phyloP scores from a whole-genome alignment of 2,888 invertebrate species.

The Erebia ligea region DNA sequence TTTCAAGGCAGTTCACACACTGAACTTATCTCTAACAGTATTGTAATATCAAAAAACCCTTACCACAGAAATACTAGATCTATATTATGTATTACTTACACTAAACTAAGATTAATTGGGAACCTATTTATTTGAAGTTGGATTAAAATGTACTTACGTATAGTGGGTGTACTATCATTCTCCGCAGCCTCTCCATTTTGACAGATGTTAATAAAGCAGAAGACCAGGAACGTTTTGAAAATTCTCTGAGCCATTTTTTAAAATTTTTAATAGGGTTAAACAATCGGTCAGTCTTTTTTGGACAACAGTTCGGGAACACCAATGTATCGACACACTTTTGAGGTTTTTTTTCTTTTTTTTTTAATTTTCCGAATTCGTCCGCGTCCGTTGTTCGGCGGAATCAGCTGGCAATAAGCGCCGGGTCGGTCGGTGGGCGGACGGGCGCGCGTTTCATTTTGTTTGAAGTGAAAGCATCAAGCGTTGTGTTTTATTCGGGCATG shows the following conservation, averaged over 20 bases:
- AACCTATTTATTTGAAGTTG: neutral
- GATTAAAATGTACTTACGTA: slow-evolving; percentile 62
- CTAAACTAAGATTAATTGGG: too few species aligned
- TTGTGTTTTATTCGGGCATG: slow-evolving; percentile 75
- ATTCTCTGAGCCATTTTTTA: slow-evolving; percentile 64
- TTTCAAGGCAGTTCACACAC: too few species aligned
- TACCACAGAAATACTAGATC: too few species aligned
- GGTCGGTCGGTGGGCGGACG: slow-evolving; percentile 55
- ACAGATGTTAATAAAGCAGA: slow-evolving; percentile 65
- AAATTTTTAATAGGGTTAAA: slow-evolving; percentile 43
- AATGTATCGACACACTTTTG: slow-evolving; percentile 38
- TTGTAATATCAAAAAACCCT: too few species aligned
- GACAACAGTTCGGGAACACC: slow-evolving; percentile 44
- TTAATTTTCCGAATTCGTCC: slow-evolving; percentile 51
- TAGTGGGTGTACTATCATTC: slow-evolving; percentile 56
- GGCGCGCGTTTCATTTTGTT: slow-evolving; percentile 71
- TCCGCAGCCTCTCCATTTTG: slow-evolving; percentile 68
- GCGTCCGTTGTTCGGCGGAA: slow-evolving; percentile 66
- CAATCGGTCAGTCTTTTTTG: slow-evolving; percentile 15
- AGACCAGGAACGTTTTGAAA: slow-evolving; percentile 62
- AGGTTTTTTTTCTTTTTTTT: slow-evolving; percentile 40
- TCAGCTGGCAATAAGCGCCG: slow-evolving; percentile 62
- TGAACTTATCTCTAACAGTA: too few species aligned
- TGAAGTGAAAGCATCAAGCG: slow-evolving; percentile 77
- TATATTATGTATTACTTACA: too few species aligned